Base-by-base conservation (phyloP, 2,113 vertebrate genomes). In the Larimichthys crocea region DNA sequence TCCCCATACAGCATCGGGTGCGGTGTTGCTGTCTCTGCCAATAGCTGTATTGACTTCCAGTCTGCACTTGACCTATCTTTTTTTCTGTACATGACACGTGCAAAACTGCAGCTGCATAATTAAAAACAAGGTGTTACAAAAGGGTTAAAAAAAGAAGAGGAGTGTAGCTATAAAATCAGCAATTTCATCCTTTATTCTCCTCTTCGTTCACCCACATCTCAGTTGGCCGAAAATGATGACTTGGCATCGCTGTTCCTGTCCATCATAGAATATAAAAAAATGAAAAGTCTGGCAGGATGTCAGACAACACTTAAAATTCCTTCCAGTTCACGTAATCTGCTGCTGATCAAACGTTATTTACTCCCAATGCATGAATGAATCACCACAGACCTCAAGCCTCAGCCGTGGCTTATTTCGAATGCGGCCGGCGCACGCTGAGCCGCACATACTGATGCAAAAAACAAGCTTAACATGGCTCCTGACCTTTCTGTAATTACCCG, bases 401-500 rank as follows among this genome's bases (percentile, higher is more conserved):
- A 49, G 61, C 66, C 72, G 0, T 9, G 65, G 52, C 56, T 74
- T 63, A 63, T 75, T 85, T 82, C 42, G 67, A 87, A 82, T 74
- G 83, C 83, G 17, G 67, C 49, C 77, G 3, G 69, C 42, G 61
- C 61, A 79, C 50, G 4, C 60, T 11, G 73, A 62, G 73, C 62
- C 2, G 26, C 69, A 76, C 82, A 87, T 59, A 75, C 61, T 69
- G 84, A 89, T 80, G 76, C 67, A 63, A 63, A 87, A 89, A 92
- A 87, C 80, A 83, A 90, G 86, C 80, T 77, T 76, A 84, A 87
- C 86, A 87, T 76, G 75, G 80, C 88, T 86, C 82, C 90, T 91
- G 87, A 92, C 91, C 89, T 92, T 92, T 92, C 68, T 76, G 71
- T 92, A 91, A 92, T 90, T 92, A 91, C 80, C 86, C 57, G 0